Evolutionary conservation across 2,888 invertebrate genomes (phyloP).

Genomic region (Protophormia terraenovae): DNA sequence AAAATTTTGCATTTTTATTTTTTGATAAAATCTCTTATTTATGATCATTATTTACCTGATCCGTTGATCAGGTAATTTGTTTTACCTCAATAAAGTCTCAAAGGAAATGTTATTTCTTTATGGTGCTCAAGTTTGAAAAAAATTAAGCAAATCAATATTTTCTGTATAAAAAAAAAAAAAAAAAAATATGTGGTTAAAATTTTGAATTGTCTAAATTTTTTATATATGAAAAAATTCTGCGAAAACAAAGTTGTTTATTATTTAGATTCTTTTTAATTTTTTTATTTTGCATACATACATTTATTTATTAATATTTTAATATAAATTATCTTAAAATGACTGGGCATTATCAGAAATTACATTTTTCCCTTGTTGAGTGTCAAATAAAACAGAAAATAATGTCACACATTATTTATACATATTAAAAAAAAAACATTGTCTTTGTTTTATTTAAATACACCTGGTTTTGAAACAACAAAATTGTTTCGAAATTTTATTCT

Average conservation of each 20-base stretch:
- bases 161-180: too few species aligned
- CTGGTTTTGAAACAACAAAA: slow-evolving; percentile 37
- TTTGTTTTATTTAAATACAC: slow-evolving; percentile 44
- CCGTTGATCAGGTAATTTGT: too few species aligned
- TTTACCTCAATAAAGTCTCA: too few species aligned
- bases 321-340: slow-evolving; percentile 66
- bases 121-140: too few species aligned
- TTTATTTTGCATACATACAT: not conserved
- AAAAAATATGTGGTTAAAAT: not conserved
- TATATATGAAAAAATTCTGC: not conserved
- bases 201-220: not conserved
- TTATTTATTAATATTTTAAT: slow-evolving; percentile 48
- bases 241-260: not conserved
- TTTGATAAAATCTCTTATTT: too few species aligned
- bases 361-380: slow-evolving; percentile 29
- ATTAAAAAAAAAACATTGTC: not conserved
- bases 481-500: not conserved
- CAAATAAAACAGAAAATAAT: slow-evolving; percentile 22
- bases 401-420: slow-evolving; percentile 34
- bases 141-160: too few species aligned
- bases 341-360: slow-evolving; percentile 48
- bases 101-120: too few species aligned
- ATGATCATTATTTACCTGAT: too few species aligned
- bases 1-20: too few species aligned
- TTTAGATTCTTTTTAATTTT: not conserved